Evolutionary conservation across 2,113 vertebrate species (phyloP).

Genomic region (Sander lucioperca): DNA sequence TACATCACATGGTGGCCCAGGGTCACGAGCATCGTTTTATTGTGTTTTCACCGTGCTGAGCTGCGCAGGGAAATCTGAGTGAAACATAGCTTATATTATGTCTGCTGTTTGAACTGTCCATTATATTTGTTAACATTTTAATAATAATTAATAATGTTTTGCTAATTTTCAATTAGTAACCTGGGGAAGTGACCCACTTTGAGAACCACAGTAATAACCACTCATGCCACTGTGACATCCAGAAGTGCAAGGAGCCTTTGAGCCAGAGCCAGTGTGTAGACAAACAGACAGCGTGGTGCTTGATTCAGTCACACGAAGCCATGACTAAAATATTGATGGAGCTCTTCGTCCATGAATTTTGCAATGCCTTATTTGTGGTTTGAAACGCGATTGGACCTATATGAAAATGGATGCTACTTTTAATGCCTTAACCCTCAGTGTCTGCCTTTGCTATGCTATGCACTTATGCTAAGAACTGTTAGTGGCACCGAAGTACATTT

Average conservation of each 20-base stretch:
- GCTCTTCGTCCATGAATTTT: slow-evolving; percentile 50
- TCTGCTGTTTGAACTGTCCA: background rate
- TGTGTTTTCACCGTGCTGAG: slow-evolving; percentile 13
- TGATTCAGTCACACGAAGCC: slow-evolving; percentile 45
- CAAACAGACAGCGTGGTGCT: slow-evolving; percentile 16
- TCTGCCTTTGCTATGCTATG: background rate
- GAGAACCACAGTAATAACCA: slow-evolving; percentile 6
- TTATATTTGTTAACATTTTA: background rate
- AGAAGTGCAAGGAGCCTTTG: slow-evolving; percentile 24
- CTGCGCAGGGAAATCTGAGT: background rate
- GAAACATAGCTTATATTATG: background rate
- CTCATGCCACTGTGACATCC: slow-evolving; percentile 14
- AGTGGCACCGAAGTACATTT: background rate
- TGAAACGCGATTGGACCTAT: background rate
- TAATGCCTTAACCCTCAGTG: background rate
- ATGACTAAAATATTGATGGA: slow-evolving; percentile 64
- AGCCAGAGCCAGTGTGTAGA: slow-evolving; percentile 30
- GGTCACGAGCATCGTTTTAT: slow-evolving; percentile 18
- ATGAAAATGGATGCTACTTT: background rate
- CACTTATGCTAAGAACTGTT: background rate
- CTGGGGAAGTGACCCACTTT: slow-evolving; percentile 14
- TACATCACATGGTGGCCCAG: slow-evolving; percentile 28
- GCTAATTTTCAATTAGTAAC: slow-evolving; percentile 13
- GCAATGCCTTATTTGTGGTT: slow-evolving; percentile 30
- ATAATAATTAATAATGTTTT: background rate